phyloP scores from a whole-genome alignment of 2,797 vertebrate genomes.

The Carduelis carduelis region DNA sequence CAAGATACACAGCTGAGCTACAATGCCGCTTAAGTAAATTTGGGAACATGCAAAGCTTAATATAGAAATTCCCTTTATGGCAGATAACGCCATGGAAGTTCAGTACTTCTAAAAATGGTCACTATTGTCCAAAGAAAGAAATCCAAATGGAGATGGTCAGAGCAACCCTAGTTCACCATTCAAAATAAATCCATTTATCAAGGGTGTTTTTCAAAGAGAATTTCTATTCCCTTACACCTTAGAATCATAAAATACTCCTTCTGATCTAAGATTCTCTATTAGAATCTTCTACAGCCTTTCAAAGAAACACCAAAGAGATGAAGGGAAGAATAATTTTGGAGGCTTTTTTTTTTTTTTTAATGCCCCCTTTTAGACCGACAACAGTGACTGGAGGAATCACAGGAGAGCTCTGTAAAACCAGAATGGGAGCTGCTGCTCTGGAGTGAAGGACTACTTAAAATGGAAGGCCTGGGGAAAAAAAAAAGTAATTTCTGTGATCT shows the following conservation, averaged over 20 bases:
- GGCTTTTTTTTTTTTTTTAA: neutral
- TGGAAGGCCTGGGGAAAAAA: conserved; percentile 21
- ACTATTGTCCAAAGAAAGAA: neutral
- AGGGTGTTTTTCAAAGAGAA: neutral
- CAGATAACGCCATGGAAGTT: neutral
- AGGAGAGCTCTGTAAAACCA: neutral
- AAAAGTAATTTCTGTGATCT: conserved; percentile 1
- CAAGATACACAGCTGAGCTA: conserved; percentile 28
- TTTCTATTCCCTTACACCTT: neutral
- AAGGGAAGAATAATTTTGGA: neutral
- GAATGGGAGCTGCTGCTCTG: neutral
- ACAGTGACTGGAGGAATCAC: neutral
- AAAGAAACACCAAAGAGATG: neutral
- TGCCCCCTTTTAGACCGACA: neutral
- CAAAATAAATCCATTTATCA: neutral
- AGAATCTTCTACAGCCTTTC: neutral
- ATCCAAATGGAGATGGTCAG: neutral
- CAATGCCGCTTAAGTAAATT: neutral
- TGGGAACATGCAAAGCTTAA: neutral
- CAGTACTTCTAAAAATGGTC: conserved; percentile 30
- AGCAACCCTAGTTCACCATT: neutral
- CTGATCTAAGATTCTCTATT: neutral
- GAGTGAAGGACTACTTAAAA: neutral
- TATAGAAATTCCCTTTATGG: conserved; percentile 33
- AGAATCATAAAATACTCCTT: neutral